These are phyloP conservation scores for Lithophane semibrunnea DNA, from an alignment of 2,888 invertebrate genomes.

Conservation along the genomic window DNA sequence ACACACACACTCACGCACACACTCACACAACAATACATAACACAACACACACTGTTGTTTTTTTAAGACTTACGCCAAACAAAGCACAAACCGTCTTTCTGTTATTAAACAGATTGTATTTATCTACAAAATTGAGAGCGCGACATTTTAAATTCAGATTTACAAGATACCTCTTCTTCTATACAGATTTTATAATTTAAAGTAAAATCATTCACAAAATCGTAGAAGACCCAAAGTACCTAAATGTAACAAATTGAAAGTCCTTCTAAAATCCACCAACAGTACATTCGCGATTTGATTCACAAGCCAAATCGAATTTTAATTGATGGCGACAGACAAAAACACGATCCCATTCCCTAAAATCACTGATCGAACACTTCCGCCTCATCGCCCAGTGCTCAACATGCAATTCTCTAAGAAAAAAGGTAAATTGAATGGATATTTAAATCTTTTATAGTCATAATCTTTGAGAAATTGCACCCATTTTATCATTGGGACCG, in stretches of 20 bases:
- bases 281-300: conserved; percentile 35
- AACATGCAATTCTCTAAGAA: conserved; percentile 40
- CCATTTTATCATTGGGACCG: conserved; percentile 73
- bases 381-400: conserved; percentile 53
- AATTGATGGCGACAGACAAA: conserved; percentile 63
- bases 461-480: conserved; percentile 78
- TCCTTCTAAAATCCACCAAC: conserved; percentile 29
- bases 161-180: not conserved
- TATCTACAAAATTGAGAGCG: not conserved
- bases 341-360: conserved; percentile 51
- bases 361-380: conserved; percentile 62
- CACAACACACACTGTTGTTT: not conserved
- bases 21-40: too few relatives aligned
- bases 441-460: conserved; percentile 69
- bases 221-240: not conserved
- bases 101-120: too few relatives aligned
- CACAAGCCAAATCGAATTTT: conserved; percentile 59
- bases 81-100: not conserved
- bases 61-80: not conserved
- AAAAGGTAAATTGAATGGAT: conserved; percentile 63
- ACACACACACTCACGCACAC: not conserved
- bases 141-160: not conserved
- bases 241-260: conserved; percentile 40
- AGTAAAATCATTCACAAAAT: conserved; percentile 11
- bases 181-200: not conserved